phyloP scores from a whole-genome alignment of 1,140 invertebrate species.

The Limonius californicus region DNA sequence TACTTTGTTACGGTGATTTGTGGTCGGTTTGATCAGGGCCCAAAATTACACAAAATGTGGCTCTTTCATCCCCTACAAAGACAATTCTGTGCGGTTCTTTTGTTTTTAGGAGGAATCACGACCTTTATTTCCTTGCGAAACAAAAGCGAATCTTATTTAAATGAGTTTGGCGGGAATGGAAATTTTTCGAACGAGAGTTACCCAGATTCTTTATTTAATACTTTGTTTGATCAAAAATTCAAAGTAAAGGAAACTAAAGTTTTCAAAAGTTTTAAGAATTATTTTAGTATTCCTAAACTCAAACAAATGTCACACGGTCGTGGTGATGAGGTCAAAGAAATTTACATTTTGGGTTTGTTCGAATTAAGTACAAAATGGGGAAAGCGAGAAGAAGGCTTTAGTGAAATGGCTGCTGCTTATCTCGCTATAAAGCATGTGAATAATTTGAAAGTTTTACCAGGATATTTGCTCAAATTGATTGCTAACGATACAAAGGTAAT shows the following conservation, averaged over 20 bases:
- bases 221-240: too few species aligned
- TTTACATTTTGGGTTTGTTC: slow-evolving; percentile 70
- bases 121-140: neutral
- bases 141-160: too few species aligned
- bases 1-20: slow-evolving; percentile 20
- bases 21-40: too few species aligned
- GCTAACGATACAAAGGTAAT: slow-evolving; percentile 74
- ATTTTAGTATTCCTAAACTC: slow-evolving; percentile 11
- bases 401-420: slow-evolving; percentile 69
- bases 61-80: neutral
- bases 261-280: neutral
- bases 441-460: slow-evolving; percentile 60
- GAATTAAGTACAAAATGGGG: slow-evolving; percentile 62
- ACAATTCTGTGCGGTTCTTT: neutral
- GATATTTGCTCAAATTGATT: slow-evolving; percentile 67
- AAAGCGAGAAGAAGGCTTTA: slow-evolving; percentile 61
- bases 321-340: slow-evolving; percentile 23
- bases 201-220: too few species aligned
- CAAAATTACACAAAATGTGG: too few species aligned
- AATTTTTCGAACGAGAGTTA: too few species aligned
- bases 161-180: too few species aligned
- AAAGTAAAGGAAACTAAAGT: slow-evolving; percentile 5
- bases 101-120: neutral
- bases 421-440: slow-evolving; percentile 74
- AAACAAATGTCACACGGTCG: slow-evolving; percentile 15